phyloP scores from a whole-genome alignment of 2,797 vertebrate genomes.

The Poecilia gillii region DNA sequence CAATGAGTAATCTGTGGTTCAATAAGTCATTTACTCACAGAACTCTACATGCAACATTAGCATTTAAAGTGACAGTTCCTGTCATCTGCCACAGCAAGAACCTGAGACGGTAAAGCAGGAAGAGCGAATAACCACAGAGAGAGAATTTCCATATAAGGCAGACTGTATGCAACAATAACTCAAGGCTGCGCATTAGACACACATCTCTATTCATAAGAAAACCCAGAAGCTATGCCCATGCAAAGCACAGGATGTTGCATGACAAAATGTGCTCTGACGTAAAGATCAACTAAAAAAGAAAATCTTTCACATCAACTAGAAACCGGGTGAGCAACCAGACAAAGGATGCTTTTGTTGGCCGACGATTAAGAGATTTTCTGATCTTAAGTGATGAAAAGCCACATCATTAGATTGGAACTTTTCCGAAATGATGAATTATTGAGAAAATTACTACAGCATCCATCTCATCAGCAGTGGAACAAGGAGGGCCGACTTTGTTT shows the following conservation, averaged over 20 bases:
- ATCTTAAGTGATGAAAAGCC: background rate
- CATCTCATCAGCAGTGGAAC: background rate
- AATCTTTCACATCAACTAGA: slow-evolving; percentile 6
- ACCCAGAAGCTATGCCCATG: slow-evolving; percentile 1
- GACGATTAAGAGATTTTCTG: background rate
- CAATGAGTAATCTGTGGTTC: background rate
- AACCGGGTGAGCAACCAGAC: background rate
- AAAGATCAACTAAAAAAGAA: background rate
- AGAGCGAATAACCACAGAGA: slow-evolving; percentile 28
- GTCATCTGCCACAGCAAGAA: slow-evolving; percentile 25
- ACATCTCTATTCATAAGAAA: slow-evolving; percentile 33
- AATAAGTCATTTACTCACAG: slow-evolving; percentile 20
- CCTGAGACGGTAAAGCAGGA: slow-evolving; percentile 14
- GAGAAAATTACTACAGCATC: background rate
- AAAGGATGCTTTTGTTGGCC: background rate
- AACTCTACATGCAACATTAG: background rate
- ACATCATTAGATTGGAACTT: background rate
- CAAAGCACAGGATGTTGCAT: slow-evolving; percentile 11
- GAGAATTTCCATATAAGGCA: slow-evolving; percentile 69
- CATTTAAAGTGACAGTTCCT: slow-evolving; percentile 51
- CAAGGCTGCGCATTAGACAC: slow-evolving; percentile 17
- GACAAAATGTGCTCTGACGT: background rate
- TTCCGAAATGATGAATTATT: background rate
- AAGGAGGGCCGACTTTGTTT: background rate
- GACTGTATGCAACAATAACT: slow-evolving; percentile 1